Conservation (phyloP, 2,888 invertebrate genomes). For the Drosophila acutilabella region DNA sequence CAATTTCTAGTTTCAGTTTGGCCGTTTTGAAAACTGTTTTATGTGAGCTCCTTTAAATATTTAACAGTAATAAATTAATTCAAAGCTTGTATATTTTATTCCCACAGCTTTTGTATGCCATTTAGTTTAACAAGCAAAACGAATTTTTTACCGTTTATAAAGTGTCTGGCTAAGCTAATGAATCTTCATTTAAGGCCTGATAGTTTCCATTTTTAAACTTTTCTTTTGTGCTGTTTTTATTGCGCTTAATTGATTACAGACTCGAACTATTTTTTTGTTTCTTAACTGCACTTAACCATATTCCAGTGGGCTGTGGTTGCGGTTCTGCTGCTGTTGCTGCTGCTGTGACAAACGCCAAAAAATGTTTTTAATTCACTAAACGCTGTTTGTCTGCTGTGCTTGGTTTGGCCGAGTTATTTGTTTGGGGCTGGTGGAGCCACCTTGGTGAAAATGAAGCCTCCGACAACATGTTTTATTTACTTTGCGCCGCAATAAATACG, state of each 20-base stretch:
- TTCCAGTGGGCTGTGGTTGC: slow-evolving; percentile 6
- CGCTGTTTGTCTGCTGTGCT: slow-evolving; percentile 31
- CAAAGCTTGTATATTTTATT: no score
- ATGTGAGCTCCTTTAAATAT: no score
- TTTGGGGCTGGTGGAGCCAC: background rate
- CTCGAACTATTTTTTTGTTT: slow-evolving; percentile 16
- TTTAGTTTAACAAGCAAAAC: no score
- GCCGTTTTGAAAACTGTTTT: background rate
- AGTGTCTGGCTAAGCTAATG: no score
- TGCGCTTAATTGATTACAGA: slow-evolving; percentile 56
- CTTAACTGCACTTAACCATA: slow-evolving; percentile 3
- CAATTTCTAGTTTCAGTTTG: background rate
- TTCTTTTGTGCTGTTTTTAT: slow-evolving; percentile 11
- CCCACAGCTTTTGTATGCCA: no score
- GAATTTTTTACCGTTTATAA: no score
- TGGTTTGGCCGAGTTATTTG: background rate
- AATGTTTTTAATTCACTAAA: slow-evolving; percentile 62
- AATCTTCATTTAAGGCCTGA: background rate
- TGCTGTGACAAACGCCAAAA: slow-evolving; percentile 49
- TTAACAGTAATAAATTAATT: no score
- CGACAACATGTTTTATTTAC: slow-evolving; percentile 28
- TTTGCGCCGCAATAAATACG: slow-evolving; percentile 39
- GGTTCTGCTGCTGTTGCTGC: slow-evolving; percentile 22
- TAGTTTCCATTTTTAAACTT: background rate
- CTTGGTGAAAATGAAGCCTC: background rate